Evolutionary conservation across 2,113 vertebrate species (phyloP).

Genomic region (Arizona elegans): DNA sequence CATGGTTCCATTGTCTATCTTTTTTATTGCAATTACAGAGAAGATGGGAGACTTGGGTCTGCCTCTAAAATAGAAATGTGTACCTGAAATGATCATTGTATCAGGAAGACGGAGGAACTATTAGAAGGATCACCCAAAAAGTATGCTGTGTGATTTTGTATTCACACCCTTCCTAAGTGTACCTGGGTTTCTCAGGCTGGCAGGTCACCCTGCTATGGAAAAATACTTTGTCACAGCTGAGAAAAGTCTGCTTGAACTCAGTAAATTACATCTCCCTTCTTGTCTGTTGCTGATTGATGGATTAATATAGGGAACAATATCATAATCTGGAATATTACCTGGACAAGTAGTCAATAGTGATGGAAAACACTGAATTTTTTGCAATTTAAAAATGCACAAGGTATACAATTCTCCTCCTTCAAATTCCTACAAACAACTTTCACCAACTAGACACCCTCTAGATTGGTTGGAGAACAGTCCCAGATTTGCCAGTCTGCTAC

Average conservation of each 20-base stretch:
- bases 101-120: constrained; percentile 14
- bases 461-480: not conserved
- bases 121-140: constrained; percentile 8
- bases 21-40: not conserved
- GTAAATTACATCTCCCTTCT: constrained; percentile 68
- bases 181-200: constrained; percentile 29
- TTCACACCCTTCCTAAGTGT: constrained; percentile 41
- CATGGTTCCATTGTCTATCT: not conserved
- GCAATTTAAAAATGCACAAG: constrained; percentile 61
- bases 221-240: constrained; percentile 65
- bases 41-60: not conserved
- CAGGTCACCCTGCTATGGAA: constrained; percentile 56
- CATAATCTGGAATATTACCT: constrained; percentile 59
- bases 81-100: not conserved
- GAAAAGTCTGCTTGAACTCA: constrained; percentile 61
- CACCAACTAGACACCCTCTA: not conserved
- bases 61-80: not conserved
- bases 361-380: constrained; percentile 64
- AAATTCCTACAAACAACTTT: not conserved
- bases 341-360: constrained; percentile 62
- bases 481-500: not conserved
- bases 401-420: constrained; percentile 26
- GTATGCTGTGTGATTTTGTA: not conserved
- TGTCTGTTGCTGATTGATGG: constrained; percentile 66
- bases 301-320: constrained; percentile 70